Base-by-base conservation (phyloP, 2,888 invertebrate genomes). In the Gandaritis pyraliata region DNA sequence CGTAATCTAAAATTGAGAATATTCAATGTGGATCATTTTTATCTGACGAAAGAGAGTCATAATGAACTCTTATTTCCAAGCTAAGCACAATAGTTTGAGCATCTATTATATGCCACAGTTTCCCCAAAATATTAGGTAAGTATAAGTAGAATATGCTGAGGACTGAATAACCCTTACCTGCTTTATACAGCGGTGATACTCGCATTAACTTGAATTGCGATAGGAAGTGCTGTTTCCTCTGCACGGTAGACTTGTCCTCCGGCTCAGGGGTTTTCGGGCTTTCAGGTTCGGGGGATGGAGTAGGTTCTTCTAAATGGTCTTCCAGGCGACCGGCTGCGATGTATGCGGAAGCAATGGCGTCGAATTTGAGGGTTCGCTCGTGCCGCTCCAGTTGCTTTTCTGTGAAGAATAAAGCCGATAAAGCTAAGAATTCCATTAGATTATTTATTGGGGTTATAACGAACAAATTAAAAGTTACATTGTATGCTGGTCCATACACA, bases 181-280 rank as follows among this genome's bases (percentile, higher is more conserved):
- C 93, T 87, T 94, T 93, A 72, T 90, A 90, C 59, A 86, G 84
- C 10, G 86, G 82, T 30, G 94, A 85, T 70, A 95, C 93, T 56
- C 92, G 86, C 50, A 87, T 90, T 61, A 95, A 88, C 46, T 93
- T 93, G 54, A 95, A 86, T 47, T 91, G 88, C 56, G 92, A 88
- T 51, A 95, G 83, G 77, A 95, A 95, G 70, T 87, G 87, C 56
- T 93, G 92, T 80, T 95, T 95, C 62, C 86, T 89, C 66, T 93
- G 89, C 65, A 76, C 8, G 61, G 11, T 67, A 57, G 0, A 62
- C 63, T 70, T 78, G 29, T 80, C 81, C 13, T 66, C 66, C 12
- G 64, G 71, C 8, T 46, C 16, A 3, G 54, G 54, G 2, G 38
- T 12, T 0, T 18, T 60, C 4, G 11, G 10, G 4, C 8, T 2